phyloP scores from a whole-genome alignment of 2,888 invertebrate genomes.

The Eupithecia pulchellata region DNA sequence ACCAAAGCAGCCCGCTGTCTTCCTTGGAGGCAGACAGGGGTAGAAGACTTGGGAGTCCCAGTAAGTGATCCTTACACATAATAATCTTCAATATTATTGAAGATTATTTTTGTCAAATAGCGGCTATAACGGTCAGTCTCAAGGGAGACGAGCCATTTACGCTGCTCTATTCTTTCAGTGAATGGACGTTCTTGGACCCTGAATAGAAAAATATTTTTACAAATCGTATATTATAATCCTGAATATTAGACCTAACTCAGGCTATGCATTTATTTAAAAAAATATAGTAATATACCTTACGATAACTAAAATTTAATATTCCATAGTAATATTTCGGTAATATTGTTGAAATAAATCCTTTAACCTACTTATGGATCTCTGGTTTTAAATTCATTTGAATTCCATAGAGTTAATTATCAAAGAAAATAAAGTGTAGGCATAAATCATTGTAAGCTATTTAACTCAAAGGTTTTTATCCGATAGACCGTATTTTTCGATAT shows the following conservation, averaged over 20 bases:
- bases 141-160: background rate
- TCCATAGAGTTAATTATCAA: background rate
- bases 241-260: too few relatives aligned
- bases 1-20: conserved; percentile 73
- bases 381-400: background rate
- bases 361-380: background rate
- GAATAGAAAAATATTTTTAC: background rate
- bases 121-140: background rate
- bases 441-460: background rate
- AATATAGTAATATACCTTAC: too few relatives aligned
- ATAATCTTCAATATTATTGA: too few relatives aligned
- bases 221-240: too few relatives aligned
- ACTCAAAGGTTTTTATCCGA: background rate
- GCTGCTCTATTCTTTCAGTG: too few relatives aligned
- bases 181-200: background rate
- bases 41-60: conserved; percentile 76
- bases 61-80: conserved; percentile 54
- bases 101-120: too few relatives aligned
- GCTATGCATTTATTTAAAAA: too few relatives aligned
- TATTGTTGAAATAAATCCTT: background rate
- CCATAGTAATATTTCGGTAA: background rate
- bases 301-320: too few relatives aligned
- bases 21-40: conserved; percentile 73
- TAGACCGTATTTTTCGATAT: background rate
- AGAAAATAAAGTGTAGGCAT: background rate